These are phyloP conservation scores for Cygnus olor DNA, from an alignment of 2,797 vertebrate genomes.

Conservation along the genomic window DNA sequence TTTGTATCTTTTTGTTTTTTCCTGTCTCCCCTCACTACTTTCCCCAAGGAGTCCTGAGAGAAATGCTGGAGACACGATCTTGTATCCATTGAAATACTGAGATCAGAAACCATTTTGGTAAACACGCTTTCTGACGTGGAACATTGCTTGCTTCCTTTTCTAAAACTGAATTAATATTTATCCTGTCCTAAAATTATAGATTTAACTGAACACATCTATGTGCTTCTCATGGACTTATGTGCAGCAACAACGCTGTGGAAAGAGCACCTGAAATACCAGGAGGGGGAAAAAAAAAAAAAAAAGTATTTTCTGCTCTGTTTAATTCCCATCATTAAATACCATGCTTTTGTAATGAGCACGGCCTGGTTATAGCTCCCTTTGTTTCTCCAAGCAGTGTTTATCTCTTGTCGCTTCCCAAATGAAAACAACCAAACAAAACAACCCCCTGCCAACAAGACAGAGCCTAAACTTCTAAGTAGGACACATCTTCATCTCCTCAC, in stretches of 20 bases:
- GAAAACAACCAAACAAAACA: slow-evolving; percentile 39
- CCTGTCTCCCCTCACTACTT: not conserved
- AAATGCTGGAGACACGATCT: not conserved
- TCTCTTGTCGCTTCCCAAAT: slow-evolving; percentile 23
- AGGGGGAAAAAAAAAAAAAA: not conserved
- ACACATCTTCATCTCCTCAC: not conserved
- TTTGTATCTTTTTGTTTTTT: not conserved
- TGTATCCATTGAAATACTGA: not conserved
- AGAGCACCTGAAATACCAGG: slow-evolving; percentile 33
- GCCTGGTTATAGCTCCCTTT: slow-evolving; percentile 22
- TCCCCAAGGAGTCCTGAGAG: not conserved
- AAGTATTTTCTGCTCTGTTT: slow-evolving; percentile 46
- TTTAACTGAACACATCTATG: not conserved
- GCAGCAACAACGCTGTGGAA: not conserved
- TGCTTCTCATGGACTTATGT: not conserved
- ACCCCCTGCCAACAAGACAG: slow-evolving; percentile 30
- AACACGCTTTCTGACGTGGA: not conserved
- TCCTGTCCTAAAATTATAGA: not conserved
- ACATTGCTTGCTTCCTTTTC: not conserved
- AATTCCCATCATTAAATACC: slow-evolving; percentile 25
- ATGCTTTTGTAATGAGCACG: not conserved
- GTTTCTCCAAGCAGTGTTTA: not conserved
- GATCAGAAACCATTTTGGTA: not conserved
- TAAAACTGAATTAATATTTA: not conserved
- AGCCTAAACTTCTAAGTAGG: slow-evolving; percentile 4